These are phyloP conservation scores for Drosophila prolongata DNA, from an alignment of 2,888 invertebrate genomes.

Conservation along the genomic window DNA sequence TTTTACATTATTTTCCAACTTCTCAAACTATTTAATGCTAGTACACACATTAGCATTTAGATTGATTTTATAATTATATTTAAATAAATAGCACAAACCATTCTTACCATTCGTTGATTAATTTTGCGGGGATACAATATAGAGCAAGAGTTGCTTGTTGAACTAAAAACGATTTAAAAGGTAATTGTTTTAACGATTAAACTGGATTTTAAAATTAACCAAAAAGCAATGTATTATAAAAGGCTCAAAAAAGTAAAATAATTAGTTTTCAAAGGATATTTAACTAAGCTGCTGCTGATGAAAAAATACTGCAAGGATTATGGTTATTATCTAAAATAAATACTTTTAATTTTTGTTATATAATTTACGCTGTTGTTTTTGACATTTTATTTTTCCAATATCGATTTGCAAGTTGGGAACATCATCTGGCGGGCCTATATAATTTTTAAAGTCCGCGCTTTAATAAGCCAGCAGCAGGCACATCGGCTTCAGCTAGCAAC, in stretches of 20 bases:
- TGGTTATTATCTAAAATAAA: neutral
- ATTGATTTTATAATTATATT: too few relatives aligned
- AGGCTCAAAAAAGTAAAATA: neutral
- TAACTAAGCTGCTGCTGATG: neutral
- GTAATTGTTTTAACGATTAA: too few relatives aligned
- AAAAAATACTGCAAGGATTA: neutral
- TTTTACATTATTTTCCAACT: too few relatives aligned
- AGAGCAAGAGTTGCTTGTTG: too few relatives aligned
- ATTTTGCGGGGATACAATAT: too few relatives aligned
- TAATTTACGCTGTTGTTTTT: neutral
- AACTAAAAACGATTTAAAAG: too few relatives aligned
- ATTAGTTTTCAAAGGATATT: neutral
- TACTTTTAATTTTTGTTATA: neutral
- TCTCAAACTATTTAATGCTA: too few relatives aligned
- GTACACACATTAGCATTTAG: too few relatives aligned
- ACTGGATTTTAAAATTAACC: neutral
- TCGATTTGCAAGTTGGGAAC: constrained; percentile 1
- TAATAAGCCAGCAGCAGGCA: constrained; percentile 40
- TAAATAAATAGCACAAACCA: too few relatives aligned
- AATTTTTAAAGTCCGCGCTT: constrained; percentile 47
- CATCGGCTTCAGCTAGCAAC: constrained; percentile 17
- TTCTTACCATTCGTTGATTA: too few relatives aligned
- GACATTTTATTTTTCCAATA: neutral
- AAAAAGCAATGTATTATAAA: neutral
- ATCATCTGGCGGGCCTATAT: neutral